These are phyloP conservation scores for Sebastes umbrosus DNA, from an alignment of 2,797 vertebrate genomes.

Conservation along the genomic window DNA sequence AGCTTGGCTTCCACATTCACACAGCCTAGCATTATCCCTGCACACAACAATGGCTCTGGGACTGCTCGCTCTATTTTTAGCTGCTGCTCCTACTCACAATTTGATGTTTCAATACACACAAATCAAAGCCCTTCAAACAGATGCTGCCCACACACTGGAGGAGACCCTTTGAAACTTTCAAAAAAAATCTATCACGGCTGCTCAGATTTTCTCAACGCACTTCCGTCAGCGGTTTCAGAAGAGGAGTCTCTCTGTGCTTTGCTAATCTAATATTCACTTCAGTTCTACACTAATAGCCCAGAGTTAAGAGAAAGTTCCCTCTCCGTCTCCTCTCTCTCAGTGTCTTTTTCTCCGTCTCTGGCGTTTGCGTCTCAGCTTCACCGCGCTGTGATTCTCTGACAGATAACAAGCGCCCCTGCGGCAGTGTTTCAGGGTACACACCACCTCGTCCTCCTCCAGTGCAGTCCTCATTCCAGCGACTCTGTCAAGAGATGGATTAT, in stretches of 20 bases:
- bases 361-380: not conserved
- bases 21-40: conserved; percentile 65
- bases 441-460: not conserved
- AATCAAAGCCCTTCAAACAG: conserved; percentile 70
- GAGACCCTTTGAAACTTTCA: conserved; percentile 50
- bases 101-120: conserved; percentile 73
- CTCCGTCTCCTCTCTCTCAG: not conserved
- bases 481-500: conserved; percentile 32
- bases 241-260: conserved; percentile 44
- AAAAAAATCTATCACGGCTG: conserved; percentile 42
- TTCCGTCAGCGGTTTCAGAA: conserved; percentile 22
- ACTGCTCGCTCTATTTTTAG: conserved; percentile 67
- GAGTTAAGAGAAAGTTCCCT: conserved; percentile 16
- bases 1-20: conserved; percentile 49
- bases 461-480: conserved; percentile 14
- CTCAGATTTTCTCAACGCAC: conserved; percentile 28
- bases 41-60: conserved; percentile 65
- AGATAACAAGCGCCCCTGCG: conserved; percentile 21
- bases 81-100: conserved; percentile 60
- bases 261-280: conserved; percentile 50
- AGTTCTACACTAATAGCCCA: conserved; percentile 25
- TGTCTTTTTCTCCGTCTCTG: not conserved
- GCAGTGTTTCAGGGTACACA: conserved; percentile 7
- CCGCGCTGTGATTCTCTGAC: conserved; percentile 31
- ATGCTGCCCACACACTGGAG: conserved; percentile 60